Percentiles rank a stretch among this genome's conserved stretches.
phyloP scores from a whole-genome alignment of 2,888 invertebrate genomes.

The Gonocerus acuteangulatus region DNA sequence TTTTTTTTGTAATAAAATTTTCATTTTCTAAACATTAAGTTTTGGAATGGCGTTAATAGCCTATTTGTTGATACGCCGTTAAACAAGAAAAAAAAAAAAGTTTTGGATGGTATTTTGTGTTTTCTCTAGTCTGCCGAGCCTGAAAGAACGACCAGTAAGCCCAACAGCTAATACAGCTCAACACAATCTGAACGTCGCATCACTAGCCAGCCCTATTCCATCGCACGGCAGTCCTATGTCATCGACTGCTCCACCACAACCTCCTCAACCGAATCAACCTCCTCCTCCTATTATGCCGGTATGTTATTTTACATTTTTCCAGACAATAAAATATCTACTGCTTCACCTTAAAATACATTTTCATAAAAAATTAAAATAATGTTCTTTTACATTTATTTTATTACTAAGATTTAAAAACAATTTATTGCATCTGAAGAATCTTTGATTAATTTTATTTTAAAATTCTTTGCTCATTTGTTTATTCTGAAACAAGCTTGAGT shows the following conservation, averaged over 20 bases:
- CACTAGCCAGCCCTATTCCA: conserved; percentile 50
- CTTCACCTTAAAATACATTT: background rate
- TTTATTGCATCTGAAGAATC: no score
- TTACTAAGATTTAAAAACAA: no score
- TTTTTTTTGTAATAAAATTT: no score
- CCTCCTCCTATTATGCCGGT: conserved; percentile 32
- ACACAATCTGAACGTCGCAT: conserved; percentile 43
- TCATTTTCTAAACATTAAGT: no score
- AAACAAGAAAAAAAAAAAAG: no score
- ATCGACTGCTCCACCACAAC: conserved; percentile 25
- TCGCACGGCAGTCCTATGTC: conserved; percentile 40
- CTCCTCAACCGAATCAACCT: conserved; percentile 30
- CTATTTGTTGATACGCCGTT: no score
- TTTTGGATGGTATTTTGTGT: no score
- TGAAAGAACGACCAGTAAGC: conserved; percentile 63
- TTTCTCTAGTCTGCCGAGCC: conserved; percentile 42
- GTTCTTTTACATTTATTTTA: background rate
- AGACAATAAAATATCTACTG: background rate
- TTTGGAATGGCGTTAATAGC: no score
- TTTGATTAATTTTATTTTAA: no score
- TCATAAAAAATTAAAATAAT: no score
- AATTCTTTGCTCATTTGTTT: no score
- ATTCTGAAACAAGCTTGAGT: no score
- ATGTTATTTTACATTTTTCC: background rate
- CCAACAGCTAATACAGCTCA: conserved; percentile 44